Evolutionary conservation across 2,888 invertebrate species (phyloP).

Genomic region (Bombylius major): DNA sequence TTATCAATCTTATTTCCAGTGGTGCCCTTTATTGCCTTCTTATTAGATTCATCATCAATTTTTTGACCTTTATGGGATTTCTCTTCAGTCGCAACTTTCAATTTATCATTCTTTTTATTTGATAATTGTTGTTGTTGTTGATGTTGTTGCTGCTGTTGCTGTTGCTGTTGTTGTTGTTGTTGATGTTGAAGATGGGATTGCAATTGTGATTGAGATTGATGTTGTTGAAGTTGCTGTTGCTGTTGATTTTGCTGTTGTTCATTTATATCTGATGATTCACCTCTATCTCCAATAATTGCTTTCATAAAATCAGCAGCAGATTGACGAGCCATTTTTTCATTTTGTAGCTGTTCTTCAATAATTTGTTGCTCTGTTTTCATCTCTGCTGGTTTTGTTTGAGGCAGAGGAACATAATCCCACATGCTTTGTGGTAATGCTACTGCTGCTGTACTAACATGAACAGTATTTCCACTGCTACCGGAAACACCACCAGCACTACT

Average conservation of each 20-base stretch:
- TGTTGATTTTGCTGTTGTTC: neutral
- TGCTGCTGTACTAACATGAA: neutral
- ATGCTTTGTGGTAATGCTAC: neutral
- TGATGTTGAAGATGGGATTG: constrained; percentile 11
- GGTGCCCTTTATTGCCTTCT: constrained; percentile 9
- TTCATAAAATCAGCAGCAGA: neutral
- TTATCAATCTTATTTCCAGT: constrained; percentile 4
- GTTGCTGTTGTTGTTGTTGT: constrained; percentile 7
- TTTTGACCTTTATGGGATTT: neutral
- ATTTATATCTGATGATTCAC: neutral
- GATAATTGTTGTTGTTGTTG: neutral
- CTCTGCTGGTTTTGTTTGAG: constrained; percentile 8
- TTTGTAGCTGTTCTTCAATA: constrained; percentile 11
- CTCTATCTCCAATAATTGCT: neutral
- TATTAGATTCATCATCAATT: constrained; percentile 7
- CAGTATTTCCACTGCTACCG: neutral
- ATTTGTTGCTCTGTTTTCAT: constrained; percentile 15
- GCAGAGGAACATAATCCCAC: constrained; percentile 6
- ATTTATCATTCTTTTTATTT: neutral
- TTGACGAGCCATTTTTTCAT: neutral
- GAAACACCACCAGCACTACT: neutral
- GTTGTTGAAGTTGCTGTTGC: constrained; percentile 20
- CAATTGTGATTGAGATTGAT: constrained; percentile 9
- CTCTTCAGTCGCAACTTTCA: neutral
- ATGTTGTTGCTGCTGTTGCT: neutral